These are phyloP conservation scores for Enteromius treurensis DNA, from an alignment of 2,797 vertebrate species.

Conservation along the genomic window DNA sequence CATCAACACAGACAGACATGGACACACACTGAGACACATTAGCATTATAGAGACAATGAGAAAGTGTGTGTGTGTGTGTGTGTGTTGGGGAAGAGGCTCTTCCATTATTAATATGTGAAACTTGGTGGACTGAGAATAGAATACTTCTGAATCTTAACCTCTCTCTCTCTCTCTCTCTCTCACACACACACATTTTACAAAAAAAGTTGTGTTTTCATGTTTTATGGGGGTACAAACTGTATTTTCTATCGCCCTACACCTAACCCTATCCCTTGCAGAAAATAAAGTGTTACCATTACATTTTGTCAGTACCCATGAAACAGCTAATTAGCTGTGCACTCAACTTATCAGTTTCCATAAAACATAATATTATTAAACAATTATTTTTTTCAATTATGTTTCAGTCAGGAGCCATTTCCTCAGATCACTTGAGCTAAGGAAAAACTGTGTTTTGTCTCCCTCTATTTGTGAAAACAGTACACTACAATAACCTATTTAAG, in stretches of 20 bases:
- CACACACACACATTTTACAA: too few species aligned
- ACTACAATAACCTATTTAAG: not conserved
- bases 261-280: not conserved
- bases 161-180: not conserved
- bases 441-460: conserved; percentile 25
- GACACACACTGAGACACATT: conserved; percentile 35
- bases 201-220: too few species aligned
- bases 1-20: conserved; percentile 53
- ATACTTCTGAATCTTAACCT: not conserved
- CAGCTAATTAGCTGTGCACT: not conserved
- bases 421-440: not conserved
- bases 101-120: conserved; percentile 14
- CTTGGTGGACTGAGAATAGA: not conserved
- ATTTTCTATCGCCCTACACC: not conserved
- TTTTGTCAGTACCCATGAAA: not conserved
- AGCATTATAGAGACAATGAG: conserved; percentile 16
- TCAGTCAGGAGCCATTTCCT: not conserved
- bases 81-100: not conserved
- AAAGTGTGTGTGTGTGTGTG: conserved; percentile 4
- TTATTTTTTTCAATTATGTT: not conserved
- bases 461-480: conserved; percentile 9
- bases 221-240: not conserved
- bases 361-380: not conserved
- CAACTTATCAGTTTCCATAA: not conserved
- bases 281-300: too few species aligned